These are phyloP conservation scores for Gorsachius magnificus DNA, from an alignment of 2,797 vertebrate species.

Conservation along the genomic window DNA sequence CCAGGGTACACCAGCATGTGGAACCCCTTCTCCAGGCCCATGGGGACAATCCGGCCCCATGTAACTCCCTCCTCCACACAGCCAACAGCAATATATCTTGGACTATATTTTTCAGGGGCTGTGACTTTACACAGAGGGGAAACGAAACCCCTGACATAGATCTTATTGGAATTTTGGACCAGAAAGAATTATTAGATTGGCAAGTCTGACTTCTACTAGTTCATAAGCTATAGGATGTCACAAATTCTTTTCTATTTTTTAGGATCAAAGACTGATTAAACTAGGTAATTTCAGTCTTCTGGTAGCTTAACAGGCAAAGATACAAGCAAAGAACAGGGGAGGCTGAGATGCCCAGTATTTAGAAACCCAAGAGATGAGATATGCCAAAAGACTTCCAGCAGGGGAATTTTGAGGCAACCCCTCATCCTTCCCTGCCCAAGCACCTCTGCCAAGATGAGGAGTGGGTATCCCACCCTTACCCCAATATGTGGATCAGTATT, in stretches of 20 bases:
- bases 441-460: background rate
- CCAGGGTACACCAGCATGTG: background rate
- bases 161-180: background rate
- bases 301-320: background rate
- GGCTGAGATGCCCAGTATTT: background rate
- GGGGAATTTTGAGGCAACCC: background rate
- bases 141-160: background rate
- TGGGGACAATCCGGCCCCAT: background rate
- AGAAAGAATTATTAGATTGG: background rate
- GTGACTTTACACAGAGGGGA: background rate
- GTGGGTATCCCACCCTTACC: background rate
- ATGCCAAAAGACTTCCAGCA: background rate
- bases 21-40: background rate
- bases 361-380: background rate
- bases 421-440: fast-evolving
- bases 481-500: background rate
- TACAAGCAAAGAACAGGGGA: background rate
- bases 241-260: background rate
- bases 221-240: background rate
- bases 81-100: background rate
- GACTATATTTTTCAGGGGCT: background rate
- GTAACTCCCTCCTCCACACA: background rate
- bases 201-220: background rate
- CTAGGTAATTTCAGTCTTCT: background rate
- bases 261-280: background rate